These are phyloP conservation scores for Phaetusa simplex DNA, from an alignment of 2,113 vertebrate genomes.

Conservation along the genomic window DNA sequence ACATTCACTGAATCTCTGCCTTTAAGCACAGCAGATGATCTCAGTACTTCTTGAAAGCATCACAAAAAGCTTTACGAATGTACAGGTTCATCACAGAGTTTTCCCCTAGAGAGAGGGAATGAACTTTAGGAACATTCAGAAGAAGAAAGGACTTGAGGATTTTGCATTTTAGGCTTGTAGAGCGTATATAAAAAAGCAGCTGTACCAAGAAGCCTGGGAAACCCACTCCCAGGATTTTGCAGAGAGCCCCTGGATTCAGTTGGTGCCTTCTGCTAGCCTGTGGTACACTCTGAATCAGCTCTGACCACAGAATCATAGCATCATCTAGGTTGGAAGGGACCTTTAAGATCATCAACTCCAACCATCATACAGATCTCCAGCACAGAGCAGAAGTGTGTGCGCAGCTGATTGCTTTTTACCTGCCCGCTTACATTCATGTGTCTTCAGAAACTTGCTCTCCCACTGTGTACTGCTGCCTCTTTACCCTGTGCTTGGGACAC, in stretches of 20 bases:
- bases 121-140: not conserved
- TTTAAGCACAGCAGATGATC: not conserved
- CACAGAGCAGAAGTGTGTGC: not conserved
- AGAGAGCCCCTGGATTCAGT: not conserved
- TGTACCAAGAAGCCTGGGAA: not conserved
- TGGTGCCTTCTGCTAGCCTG: not conserved
- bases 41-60: not conserved
- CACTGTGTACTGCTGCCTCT: not conserved
- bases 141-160: not conserved
- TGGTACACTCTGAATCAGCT: not conserved
- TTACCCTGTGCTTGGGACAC: not conserved
- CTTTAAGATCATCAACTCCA: not conserved
- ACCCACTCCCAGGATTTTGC: not conserved
- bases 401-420: not conserved
- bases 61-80: not conserved
- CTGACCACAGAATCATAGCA: not conserved
- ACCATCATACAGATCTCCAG: not conserved
- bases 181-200: not conserved
- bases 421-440: accelerated
- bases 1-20: not conserved
- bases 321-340: not conserved
- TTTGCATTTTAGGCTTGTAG: not conserved
- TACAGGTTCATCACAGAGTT: not conserved
- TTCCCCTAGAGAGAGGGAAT: not conserved
- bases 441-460: not conserved